Evolutionary conservation across 2,888 invertebrate species (phyloP), one percentile per base, ranked within the genome.

Genomic region (Stegophylla sp.): DNA sequence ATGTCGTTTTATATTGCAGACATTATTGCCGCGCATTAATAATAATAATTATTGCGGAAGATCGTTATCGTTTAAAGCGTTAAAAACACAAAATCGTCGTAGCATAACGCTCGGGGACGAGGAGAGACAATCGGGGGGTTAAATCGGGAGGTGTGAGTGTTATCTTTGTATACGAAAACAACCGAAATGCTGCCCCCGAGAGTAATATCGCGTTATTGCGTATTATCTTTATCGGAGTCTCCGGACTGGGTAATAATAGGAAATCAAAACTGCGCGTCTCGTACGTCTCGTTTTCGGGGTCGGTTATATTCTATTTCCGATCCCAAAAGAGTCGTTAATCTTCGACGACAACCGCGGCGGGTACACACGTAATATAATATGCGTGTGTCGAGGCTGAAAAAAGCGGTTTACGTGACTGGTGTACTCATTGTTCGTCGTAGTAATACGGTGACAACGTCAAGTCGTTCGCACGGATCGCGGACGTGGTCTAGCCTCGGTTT

Each of bases 381-480:
- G 51, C 7, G 69, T 34, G 45, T 69, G 17, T 61, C 17, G 28
- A 59, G 43, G 28, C 10, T 28, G 76, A 53, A 79, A 69, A 69
- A 61, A 69, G n/a, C 15, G n/a, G 69, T 34, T 48, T 71, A 79
- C 79, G 79, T 79, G 79, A 79, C 79, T 79, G n/a, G 56, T 34
- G 23, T 41, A 63, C 48, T 45, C 17, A 76, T n/a, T n/a, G 53
- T 13, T 64, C 20, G 64, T 53, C 5, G 15, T 7, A 48, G 15
- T 45, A 28, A 59, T 12, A 13, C 43, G n/a, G 9, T 13, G 61
- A 15, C 34, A 34, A 34, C 26, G 41, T 53, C n/a, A 51, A 53
- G 45, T 66, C 23, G 45, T 66, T 41, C 51, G 15, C 17, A 28
- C 3, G 69, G 59, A 67, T 28, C 26, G 10, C 67, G 59, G 23